These are phyloP conservation scores for Pithys albifrons DNA, from an alignment of 2,113 vertebrate genomes.

Conservation along the genomic window DNA sequence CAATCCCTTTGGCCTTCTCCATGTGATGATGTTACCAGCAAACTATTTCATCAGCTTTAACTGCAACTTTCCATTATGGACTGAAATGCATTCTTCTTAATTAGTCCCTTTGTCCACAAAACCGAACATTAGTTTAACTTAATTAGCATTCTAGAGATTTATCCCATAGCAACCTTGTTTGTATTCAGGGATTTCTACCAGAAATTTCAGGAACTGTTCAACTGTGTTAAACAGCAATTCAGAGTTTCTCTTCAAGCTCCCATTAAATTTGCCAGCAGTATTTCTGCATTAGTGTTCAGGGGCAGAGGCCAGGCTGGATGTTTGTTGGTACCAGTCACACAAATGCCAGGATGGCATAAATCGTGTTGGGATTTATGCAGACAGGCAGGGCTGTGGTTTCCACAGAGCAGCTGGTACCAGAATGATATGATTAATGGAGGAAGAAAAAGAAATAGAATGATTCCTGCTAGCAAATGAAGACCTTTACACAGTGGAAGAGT, in stretches of 20 bases:
- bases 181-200: conserved; percentile 12
- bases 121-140: neutral
- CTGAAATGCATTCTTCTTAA: conserved; percentile 10
- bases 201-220: conserved; percentile 20
- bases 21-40: neutral
- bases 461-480: neutral
- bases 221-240: neutral
- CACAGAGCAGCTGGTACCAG: neutral
- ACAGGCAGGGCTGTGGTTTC: neutral
- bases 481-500: neutral
- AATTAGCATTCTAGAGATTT: conserved; percentile 20
- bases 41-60: conserved; percentile 32
- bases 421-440: neutral
- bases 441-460: neutral
- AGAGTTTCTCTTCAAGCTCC: neutral
- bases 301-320: neutral
- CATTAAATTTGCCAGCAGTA: neutral
- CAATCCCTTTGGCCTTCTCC: neutral
- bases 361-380: neutral
- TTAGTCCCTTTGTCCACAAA: neutral
- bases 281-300: neutral
- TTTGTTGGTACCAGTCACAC: neutral
- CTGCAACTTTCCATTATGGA: neutral
- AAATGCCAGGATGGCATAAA: neutral
- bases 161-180: neutral